phyloP scores from a whole-genome alignment of 2,113 vertebrate genomes.

The Channa argus region DNA sequence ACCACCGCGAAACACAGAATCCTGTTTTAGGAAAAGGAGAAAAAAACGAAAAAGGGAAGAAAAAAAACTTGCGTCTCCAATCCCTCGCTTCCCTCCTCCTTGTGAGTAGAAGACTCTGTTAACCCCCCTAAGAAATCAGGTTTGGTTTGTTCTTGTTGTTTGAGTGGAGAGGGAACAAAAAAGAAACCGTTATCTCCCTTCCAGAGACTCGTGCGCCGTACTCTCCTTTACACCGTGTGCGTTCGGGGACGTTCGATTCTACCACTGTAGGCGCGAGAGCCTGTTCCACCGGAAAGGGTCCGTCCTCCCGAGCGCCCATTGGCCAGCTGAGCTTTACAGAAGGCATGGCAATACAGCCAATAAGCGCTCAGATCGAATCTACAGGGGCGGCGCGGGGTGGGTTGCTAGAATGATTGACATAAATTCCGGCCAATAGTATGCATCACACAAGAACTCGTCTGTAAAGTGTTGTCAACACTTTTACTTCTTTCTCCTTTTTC shows the following conservation, averaged over 20 bases:
- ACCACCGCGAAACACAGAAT: conserved; percentile 78
- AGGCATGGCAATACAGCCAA: conserved; percentile 60
- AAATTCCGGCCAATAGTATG: conserved; percentile 55
- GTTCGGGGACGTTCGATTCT: conserved; percentile 79
- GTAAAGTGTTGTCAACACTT: conserved; percentile 59
- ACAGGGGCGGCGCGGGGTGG: conserved; percentile 18
- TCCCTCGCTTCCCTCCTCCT: conserved; percentile 80
- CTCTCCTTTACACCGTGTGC: conserved; percentile 79
- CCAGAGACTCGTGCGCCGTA: conserved; percentile 70
- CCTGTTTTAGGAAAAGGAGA: conserved; percentile 63
- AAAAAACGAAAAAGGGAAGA: conserved; percentile 71
- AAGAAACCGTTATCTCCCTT: conserved; percentile 79
- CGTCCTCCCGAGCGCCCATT: conserved; percentile 68
- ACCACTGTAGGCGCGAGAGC: conserved; percentile 78
- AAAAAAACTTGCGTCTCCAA: conserved; percentile 80
- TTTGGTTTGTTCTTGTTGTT: conserved; percentile 69
- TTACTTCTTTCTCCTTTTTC: conserved; percentile 28
- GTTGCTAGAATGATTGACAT: conserved; percentile 57
- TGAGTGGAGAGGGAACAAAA: conserved; percentile 59
- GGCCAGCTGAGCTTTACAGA: conserved; percentile 42
- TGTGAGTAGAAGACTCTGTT: conserved; percentile 64
- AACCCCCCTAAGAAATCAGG: conserved; percentile 56
- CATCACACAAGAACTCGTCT: conserved; percentile 48
- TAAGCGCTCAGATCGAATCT: conserved; percentile 4
- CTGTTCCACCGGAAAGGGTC: conserved; percentile 67